These are phyloP conservation scores for Drosophila ustulata DNA, from an alignment of 2,888 invertebrate genomes.

Conservation along the genomic window DNA sequence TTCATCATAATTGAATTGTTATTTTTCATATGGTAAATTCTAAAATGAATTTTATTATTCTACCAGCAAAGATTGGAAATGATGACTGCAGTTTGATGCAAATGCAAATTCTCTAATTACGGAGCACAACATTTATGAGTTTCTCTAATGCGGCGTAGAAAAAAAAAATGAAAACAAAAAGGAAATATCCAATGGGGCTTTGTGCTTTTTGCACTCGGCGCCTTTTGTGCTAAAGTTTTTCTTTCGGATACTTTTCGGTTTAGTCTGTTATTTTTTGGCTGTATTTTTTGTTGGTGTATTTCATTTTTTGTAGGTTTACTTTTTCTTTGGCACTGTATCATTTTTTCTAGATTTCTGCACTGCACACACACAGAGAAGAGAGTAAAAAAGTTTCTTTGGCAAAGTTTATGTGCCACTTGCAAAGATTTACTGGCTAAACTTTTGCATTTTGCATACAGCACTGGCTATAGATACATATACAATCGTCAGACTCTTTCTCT, in stretches of 20 bases:
- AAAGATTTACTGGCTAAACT: conserved; percentile 80
- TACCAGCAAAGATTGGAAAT: too few relatives aligned
- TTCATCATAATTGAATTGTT: too few relatives aligned
- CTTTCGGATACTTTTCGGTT: conserved; percentile 38
- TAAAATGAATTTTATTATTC: background rate
- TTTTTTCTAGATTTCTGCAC: conserved; percentile 68
- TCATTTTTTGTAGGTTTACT: conserved; percentile 33
- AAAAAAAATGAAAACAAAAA: background rate
- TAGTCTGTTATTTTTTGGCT: conserved; percentile 37
- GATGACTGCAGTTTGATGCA: background rate
- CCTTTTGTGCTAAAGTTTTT: conserved; percentile 41
- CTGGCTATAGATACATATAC: conserved; percentile 35
- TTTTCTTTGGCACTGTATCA: conserved; percentile 71
- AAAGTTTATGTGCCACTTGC: conserved; percentile 81
- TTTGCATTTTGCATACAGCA: conserved; percentile 76
- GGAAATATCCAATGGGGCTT: conserved; percentile 10
- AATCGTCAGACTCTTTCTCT: conserved; percentile 17
- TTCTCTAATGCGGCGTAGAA: background rate
- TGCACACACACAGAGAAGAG: conserved; percentile 25
- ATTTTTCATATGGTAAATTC: background rate
- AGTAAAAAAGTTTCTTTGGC: conserved; percentile 71
- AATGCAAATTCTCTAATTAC: conserved; percentile 20
- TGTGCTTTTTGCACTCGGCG: conserved; percentile 26
- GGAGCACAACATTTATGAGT: conserved; percentile 20
- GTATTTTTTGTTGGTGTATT: conserved; percentile 14